These are phyloP conservation scores for Ectemnius lituratus DNA, from an alignment of 2,888 invertebrate species.

Conservation along the genomic window DNA sequence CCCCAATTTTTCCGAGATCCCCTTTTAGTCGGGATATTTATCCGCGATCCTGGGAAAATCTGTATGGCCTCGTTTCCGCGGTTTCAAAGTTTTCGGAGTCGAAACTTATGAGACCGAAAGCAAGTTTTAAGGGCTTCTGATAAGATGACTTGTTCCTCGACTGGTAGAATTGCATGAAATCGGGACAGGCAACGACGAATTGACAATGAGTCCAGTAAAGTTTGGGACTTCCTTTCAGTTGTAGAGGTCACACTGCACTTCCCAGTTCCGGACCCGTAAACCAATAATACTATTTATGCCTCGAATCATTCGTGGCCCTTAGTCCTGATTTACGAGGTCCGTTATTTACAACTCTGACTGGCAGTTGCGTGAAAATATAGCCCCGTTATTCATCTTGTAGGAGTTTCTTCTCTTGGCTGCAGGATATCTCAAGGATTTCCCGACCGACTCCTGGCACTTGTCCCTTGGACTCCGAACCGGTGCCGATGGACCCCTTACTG, in stretches of 20 bases:
- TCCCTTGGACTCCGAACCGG: not conserved
- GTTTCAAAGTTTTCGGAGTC: slow-evolving; percentile 2
- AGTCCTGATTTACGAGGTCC: slow-evolving; percentile 68
- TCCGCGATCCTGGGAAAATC: slow-evolving; percentile 39
- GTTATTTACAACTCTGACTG: slow-evolving; percentile 62
- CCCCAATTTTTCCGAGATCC: slow-evolving; percentile 11
- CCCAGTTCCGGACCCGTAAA: slow-evolving; percentile 59
- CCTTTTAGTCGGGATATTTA: slow-evolving; percentile 23
- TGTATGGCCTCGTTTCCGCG: slow-evolving; percentile 34
- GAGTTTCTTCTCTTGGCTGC: not conserved
- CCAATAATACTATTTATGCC: slow-evolving; percentile 76
- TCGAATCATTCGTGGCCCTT: slow-evolving; percentile 71
- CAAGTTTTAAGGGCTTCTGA: not conserved
- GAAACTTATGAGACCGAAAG: not conserved
- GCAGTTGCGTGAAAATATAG: slow-evolving; percentile 69
- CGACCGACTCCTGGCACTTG: not conserved
- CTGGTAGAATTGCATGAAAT: slow-evolving; percentile 11
- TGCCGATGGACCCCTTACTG: no score
- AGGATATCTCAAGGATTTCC: not conserved
- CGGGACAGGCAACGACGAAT: slow-evolving; percentile 43
- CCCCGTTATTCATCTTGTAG: slow-evolving; percentile 61
- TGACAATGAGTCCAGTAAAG: slow-evolving; percentile 39
- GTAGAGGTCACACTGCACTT: not conserved
- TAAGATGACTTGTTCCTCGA: not conserved
- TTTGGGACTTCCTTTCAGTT: slow-evolving; percentile 28